Conservation (phyloP, 2,113 vertebrate species). For the Heterocephalus glaber region DNA sequence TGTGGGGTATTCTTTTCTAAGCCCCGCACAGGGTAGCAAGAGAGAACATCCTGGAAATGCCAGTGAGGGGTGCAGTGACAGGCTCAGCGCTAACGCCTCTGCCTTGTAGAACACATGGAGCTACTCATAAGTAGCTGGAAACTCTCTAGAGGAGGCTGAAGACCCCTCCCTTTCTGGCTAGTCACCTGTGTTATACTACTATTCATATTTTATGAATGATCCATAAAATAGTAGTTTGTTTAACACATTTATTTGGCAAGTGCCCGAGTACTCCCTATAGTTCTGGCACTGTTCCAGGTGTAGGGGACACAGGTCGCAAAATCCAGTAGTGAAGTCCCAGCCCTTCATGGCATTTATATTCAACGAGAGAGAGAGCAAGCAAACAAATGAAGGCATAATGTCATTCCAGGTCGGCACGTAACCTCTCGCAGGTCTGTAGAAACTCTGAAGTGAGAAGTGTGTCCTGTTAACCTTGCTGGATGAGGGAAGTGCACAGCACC, state of each 20-base stretch:
- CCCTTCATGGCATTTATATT: background rate
- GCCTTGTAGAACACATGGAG: background rate
- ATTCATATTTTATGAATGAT: conserved; percentile 31
- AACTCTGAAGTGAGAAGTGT: background rate
- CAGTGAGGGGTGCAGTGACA: background rate
- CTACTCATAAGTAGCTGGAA: background rate
- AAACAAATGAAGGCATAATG: background rate
- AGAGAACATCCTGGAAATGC: background rate
- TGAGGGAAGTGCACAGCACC: background rate
- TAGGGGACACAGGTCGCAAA: background rate
- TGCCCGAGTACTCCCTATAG: background rate
- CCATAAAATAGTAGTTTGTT: background rate
- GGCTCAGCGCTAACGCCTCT: no score
- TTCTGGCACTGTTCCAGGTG: background rate
- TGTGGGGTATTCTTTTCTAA: background rate
- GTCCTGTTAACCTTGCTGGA: background rate
- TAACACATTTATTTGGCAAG: background rate
- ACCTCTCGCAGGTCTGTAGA: background rate
- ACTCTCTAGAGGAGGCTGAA: background rate
- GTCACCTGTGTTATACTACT: background rate
- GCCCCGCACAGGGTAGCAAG: no score
- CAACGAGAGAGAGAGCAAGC: background rate
- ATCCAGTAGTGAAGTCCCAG: background rate
- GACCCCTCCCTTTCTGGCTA: background rate
- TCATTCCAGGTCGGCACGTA: background rate